Percentiles rank a stretch among this genome's conserved stretches.
Conservation (phyloP, 2,888 invertebrate genomes). For the Andrena marginata region DNA sequence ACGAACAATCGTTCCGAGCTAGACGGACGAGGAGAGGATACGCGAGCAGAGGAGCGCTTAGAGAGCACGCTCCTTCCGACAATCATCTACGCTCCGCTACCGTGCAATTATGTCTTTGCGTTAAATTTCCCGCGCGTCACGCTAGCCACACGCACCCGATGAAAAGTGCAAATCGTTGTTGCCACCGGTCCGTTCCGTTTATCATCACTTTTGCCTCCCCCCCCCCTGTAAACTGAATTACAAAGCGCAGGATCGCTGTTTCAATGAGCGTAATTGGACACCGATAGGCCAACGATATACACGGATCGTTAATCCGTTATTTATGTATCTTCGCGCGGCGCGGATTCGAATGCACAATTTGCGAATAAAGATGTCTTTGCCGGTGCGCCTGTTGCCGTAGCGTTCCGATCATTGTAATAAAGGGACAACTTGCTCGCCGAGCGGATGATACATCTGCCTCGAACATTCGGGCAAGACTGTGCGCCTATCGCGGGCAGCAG, state of each 20-base stretch:
- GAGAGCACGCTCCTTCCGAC: conserved; percentile 30
- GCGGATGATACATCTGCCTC: background rate
- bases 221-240: conserved; percentile 17
- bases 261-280: background rate
- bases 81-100: conserved; percentile 38
- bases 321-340: background rate
- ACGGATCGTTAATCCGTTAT: background rate
- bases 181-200: conserved; percentile 1
- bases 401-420: background rate
- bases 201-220: background rate
- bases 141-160: conserved; percentile 22
- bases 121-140: conserved; percentile 34
- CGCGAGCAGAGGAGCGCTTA: conserved; percentile 16
- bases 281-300: background rate
- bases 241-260: background rate
- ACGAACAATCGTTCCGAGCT: conserved; percentile 40
- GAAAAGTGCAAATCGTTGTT: conserved; percentile 35
- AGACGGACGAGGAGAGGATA: conserved; percentile 20
- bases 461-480: background rate
- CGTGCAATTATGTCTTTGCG: conserved; percentile 55
- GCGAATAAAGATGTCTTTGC: background rate
- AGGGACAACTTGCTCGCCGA: background rate
- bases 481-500: background rate
- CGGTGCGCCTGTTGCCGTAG: background rate
- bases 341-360: background rate